Percentiles rank a stretch among this genome's conserved stretches.
Evolutionary conservation across 2,888 invertebrate species (phyloP).

Genomic region (Macaria liturata): DNA sequence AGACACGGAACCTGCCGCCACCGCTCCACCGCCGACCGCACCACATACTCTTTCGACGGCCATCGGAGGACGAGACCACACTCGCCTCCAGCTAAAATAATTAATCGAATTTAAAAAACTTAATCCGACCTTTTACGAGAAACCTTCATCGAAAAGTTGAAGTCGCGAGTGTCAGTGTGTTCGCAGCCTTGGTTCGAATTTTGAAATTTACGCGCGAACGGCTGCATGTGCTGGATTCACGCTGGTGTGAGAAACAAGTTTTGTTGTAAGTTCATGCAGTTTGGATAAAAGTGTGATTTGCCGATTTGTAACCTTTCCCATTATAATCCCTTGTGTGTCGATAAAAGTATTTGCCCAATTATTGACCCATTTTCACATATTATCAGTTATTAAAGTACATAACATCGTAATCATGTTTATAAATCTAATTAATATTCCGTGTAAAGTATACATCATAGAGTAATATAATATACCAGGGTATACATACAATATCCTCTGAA

Average conservation of each 20-base stretch:
- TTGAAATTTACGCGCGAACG: slow-evolving; percentile 58
- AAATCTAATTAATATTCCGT: no score
- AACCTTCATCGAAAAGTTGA: slow-evolving; percentile 30
- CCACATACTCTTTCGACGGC: slow-evolving; percentile 76
- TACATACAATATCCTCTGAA: no score
- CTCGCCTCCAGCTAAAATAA: slow-evolving; percentile 51
- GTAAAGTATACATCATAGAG: no score
- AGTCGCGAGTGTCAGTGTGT: slow-evolving; percentile 40
- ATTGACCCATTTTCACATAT: no score
- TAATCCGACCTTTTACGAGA: slow-evolving; percentile 16
- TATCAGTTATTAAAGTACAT: no score
- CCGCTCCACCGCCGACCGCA: slow-evolving; percentile 62
- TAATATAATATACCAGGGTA: no score
- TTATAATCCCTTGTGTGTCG: no score
- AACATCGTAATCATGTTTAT: no score
- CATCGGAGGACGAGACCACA: slow-evolving; percentile 71
- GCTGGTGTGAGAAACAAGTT: slow-evolving; percentile 45
- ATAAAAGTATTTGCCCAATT: no score
- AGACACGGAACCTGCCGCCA: slow-evolving; percentile 60
- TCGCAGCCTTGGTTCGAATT: slow-evolving; percentile 47
- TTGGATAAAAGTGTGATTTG: no score
- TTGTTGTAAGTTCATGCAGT: slow-evolving; percentile 50
- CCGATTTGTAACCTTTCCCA: slow-evolving; percentile 1
- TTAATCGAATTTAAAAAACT: slow-evolving; percentile 32
- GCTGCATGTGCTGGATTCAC: slow-evolving; percentile 52